phyloP scores from a whole-genome alignment of 1,140 invertebrate genomes.

The Diorhabda carinulata region DNA sequence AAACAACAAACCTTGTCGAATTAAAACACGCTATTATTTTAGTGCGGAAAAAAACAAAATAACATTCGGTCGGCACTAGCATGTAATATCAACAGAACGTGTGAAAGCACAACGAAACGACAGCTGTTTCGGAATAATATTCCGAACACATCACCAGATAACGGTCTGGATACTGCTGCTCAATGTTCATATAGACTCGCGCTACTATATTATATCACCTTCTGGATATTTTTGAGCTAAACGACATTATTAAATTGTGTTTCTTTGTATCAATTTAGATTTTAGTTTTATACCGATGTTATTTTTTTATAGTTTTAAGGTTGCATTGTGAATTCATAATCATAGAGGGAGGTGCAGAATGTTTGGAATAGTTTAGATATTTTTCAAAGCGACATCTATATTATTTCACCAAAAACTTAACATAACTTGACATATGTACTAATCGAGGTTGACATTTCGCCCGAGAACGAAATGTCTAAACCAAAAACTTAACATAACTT shows the following conservation, averaged over 20 bases:
- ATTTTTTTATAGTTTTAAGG: too few species aligned
- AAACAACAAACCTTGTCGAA: constrained; percentile 11
- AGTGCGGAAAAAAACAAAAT: constrained; percentile 9
- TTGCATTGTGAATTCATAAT: too few species aligned
- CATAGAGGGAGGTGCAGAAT: too few species aligned
- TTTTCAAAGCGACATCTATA: too few species aligned
- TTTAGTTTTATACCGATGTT: too few species aligned
- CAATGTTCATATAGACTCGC: background rate
- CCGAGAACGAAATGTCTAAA: too few species aligned
- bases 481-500: too few species aligned
- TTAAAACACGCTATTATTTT: constrained; percentile 5
- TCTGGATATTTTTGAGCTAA: background rate
- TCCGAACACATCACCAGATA: constrained; percentile 5
- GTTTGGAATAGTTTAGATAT: too few species aligned
- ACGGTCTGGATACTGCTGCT: background rate
- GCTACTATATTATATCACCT: background rate
- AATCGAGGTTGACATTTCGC: too few species aligned
- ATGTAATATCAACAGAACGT: constrained; percentile 34
- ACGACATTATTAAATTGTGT: background rate
- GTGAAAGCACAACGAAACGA: constrained; percentile 33
- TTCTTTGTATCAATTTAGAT: too few species aligned
- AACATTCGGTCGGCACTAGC: constrained; percentile 13
- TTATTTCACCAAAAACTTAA: too few species aligned
- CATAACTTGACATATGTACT: too few species aligned
- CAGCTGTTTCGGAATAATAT: constrained; percentile 15